Conservation (phyloP, 1,140 invertebrate genomes). For the Steinernema khuongi region DNA sequence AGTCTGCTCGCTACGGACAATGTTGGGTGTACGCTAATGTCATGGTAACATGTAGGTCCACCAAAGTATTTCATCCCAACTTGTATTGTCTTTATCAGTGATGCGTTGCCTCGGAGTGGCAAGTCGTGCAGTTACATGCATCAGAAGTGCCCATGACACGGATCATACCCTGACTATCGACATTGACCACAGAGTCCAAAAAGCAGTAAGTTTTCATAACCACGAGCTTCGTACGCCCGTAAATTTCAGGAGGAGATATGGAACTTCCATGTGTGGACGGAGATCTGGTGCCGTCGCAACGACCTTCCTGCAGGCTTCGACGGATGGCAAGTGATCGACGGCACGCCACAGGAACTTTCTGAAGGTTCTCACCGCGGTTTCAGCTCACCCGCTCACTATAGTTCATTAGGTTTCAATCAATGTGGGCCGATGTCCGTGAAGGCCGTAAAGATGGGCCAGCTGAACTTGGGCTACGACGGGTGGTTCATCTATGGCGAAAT, state of each 20-base stretch:
- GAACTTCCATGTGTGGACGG: constrained; percentile 1
- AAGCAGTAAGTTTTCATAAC: background rate
- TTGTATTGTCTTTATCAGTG: constrained; percentile 1
- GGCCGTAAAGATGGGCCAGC: background rate
- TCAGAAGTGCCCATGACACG: background rate
- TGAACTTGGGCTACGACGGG: background rate
- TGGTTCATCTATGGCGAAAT: background rate
- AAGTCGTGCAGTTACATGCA: background rate
- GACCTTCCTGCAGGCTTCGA: background rate
- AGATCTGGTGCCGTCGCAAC: background rate
- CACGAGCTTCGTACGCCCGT: background rate
- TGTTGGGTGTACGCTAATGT: background rate
- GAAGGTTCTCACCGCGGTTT: background rate
- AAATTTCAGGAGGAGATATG: background rate
- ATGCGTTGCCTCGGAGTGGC: background rate
- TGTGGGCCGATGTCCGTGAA: background rate
- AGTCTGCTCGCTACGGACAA: background rate
- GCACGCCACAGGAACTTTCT: background rate
- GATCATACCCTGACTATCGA: background rate
- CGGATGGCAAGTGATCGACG: constrained; percentile 2
- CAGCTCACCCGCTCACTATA: background rate
- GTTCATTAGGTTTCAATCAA: background rate
- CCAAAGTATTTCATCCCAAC: background rate
- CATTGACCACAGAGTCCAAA: background rate
- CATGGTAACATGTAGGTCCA: background rate